Evolutionary conservation across 2,797 vertebrate genomes (phyloP).

Genomic region (Loris lydekkerianus): DNA sequence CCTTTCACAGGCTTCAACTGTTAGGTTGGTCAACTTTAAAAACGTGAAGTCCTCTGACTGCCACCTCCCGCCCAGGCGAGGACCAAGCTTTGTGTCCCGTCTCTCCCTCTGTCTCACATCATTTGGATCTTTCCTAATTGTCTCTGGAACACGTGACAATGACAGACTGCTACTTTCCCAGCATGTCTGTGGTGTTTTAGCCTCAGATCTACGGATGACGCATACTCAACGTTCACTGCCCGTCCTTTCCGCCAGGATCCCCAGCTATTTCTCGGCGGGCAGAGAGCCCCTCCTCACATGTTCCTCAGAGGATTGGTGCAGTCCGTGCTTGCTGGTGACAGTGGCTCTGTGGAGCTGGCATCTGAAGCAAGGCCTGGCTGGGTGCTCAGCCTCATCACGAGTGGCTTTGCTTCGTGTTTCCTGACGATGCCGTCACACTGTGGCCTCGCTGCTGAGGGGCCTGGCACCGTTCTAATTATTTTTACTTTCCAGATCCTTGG

Average conservation of each 20-base stretch:
- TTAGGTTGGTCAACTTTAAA: background rate
- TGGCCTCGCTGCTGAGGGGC: fast-evolving
- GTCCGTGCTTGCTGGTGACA: too few relatives aligned
- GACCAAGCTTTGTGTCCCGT: fast-evolving
- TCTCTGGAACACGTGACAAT: too few relatives aligned
- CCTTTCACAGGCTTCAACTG: too few relatives aligned
- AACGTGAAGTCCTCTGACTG: background rate
- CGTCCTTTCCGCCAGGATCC: background rate
- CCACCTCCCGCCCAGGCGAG: fast-evolving
- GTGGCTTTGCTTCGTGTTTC: fast-evolving
- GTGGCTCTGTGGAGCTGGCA: background rate
- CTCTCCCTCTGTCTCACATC: background rate
- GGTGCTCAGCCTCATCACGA: fast-evolving
- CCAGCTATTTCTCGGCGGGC: fast-evolving
- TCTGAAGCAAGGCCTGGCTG: background rate
- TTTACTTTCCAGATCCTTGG: fast-evolving
- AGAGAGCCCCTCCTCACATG: background rate
- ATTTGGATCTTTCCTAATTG: background rate
- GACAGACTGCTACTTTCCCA: fast-evolving
- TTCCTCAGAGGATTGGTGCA: fast-evolving
- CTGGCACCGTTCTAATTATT: fast-evolving
- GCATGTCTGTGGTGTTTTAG: fast-evolving
- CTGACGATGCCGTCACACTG: fast-evolving
- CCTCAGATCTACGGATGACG: background rate
- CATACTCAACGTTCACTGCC: background rate